phyloP scores from a whole-genome alignment of 1,140 invertebrate genomes.

The Euglossa dilemma region DNA sequence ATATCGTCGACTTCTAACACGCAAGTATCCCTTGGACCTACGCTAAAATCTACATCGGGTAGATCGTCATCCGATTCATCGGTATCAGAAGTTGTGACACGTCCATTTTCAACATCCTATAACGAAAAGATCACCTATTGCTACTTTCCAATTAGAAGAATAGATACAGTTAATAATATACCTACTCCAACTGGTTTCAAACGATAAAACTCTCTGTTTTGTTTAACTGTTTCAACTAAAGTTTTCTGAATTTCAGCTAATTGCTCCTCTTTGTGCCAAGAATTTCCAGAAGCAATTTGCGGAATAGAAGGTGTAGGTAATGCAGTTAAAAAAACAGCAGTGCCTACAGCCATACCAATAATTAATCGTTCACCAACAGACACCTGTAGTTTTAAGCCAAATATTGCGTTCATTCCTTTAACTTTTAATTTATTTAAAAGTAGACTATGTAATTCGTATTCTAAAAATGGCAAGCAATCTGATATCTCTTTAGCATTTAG shows the following conservation, averaged over 20 bases:
- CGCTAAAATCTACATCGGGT: slow-evolving; percentile 88
- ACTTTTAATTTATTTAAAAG: slow-evolving; percentile 95
- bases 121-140: neutral
- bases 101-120: slow-evolving; percentile 80
- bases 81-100: slow-evolving; percentile 83
- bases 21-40: slow-evolving; percentile 92
- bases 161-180: neutral
- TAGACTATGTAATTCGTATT: slow-evolving; percentile 97
- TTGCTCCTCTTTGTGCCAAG: slow-evolving; percentile 85
- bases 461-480: slow-evolving; percentile 95
- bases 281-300: slow-evolving; percentile 85
- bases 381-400: slow-evolving; percentile 92
- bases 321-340: slow-evolving; percentile 89
- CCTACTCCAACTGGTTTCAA: slow-evolving; percentile 81
- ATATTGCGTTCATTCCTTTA: slow-evolving; percentile 96
- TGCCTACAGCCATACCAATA: slow-evolving; percentile 94
- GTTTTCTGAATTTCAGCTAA: slow-evolving; percentile 86
- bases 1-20: slow-evolving; percentile 94
- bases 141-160: neutral
- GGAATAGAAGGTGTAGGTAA: slow-evolving; percentile 88
- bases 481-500: slow-evolving; percentile 96
- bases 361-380: slow-evolving; percentile 94
- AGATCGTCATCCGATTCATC: slow-evolving; percentile 89
- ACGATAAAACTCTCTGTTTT: slow-evolving; percentile 88
- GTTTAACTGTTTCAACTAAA: slow-evolving; percentile 86